A percentile compares a stretch with the other conserved stretches of the same genome.
These are phyloP conservation scores for Chrysotoxum bicinctum DNA, from an alignment of 2,888 invertebrate species.

Conservation along the genomic window DNA sequence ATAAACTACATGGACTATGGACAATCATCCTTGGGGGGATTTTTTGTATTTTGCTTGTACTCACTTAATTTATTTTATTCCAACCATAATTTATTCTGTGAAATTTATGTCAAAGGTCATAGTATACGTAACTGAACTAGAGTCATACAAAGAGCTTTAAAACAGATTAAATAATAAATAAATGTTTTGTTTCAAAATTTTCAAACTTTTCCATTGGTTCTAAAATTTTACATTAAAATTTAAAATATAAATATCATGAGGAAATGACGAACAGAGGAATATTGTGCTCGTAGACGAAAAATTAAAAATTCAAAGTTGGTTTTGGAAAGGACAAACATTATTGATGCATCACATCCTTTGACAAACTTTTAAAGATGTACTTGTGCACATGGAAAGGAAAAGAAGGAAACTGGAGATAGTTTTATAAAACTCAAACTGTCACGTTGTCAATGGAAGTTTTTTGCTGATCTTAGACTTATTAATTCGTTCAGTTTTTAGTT, in stretches of 20 bases:
- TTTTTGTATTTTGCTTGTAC: background rate
- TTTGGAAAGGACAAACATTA: background rate
- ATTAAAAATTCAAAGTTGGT: background rate
- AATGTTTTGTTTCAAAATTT: background rate
- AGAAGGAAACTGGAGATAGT: background rate
- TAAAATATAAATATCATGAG: background rate
- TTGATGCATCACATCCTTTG: constrained; percentile 1
- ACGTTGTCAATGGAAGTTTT: background rate
- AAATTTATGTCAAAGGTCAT: constrained; percentile 9
- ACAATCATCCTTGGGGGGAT: background rate
- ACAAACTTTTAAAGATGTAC: background rate
- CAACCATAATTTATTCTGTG: constrained; percentile 11
- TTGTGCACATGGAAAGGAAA: background rate
- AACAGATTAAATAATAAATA: background rate
- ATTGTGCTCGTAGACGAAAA: background rate
- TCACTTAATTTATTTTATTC: constrained; percentile 15
- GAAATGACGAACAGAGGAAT: background rate
- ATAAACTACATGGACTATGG: constrained; percentile 17
- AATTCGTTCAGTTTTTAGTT: background rate
- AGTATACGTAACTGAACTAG: background rate
- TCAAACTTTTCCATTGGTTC: background rate
- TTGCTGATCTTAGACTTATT: background rate
- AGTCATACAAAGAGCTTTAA: background rate
- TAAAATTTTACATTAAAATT: background rate
- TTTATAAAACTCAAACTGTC: background rate